These are phyloP conservation scores for Sphyrna mokarran DNA, from an alignment of 2,113 vertebrate species.

Conservation along the genomic window DNA sequence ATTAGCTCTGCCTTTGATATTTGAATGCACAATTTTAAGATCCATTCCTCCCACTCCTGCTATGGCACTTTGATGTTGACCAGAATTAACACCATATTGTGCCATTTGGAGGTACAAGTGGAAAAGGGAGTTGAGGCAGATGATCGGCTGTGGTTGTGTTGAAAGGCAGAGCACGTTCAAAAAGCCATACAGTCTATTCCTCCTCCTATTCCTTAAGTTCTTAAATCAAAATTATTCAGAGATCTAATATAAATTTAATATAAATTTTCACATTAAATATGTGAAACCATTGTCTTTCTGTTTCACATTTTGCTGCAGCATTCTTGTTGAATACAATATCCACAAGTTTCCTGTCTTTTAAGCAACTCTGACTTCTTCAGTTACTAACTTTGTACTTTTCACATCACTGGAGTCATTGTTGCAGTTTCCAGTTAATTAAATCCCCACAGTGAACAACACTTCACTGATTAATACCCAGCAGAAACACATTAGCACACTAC, in stretches of 20 bases:
- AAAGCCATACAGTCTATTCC: background rate
- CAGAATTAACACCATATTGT: background rate
- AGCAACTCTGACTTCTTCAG: background rate
- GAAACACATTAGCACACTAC: background rate
- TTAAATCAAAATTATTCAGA: background rate
- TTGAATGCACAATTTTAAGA: background rate
- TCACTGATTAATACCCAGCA: background rate
- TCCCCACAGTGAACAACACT: background rate
- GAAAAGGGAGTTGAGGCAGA: background rate
- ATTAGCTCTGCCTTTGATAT: background rate
- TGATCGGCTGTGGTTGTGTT: background rate
- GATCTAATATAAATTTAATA: too few species aligned
- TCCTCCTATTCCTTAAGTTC: background rate
- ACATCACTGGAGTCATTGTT: background rate
- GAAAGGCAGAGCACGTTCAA: background rate
- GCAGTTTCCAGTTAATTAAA: background rate
- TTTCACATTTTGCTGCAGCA: background rate
- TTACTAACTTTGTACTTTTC: background rate
- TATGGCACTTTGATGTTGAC: background rate
- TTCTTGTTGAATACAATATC: background rate
- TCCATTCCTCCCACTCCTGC: background rate
- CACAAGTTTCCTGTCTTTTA: background rate
- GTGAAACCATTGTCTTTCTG: background rate
- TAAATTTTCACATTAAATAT: too few species aligned
- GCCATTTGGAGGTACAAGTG: background rate